These are phyloP conservation scores for Prosapia bicincta DNA, from an alignment of 2,888 invertebrate genomes.

Conservation along the genomic window DNA sequence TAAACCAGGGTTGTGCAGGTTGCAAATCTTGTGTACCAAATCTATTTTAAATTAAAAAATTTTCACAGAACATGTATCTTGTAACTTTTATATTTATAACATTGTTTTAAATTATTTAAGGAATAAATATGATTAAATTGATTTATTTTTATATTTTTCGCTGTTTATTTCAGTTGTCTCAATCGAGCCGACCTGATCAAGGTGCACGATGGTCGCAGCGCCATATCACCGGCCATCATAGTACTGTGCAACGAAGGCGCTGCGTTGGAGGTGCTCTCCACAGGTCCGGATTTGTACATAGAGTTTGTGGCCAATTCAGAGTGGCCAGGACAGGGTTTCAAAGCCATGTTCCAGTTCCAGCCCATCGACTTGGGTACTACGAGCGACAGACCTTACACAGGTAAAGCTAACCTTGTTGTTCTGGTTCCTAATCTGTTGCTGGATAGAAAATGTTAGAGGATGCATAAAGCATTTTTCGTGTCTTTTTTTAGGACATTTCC, in stretches of 20 bases:
- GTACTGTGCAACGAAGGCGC: slow-evolving; percentile 78
- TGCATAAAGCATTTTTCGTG: too few relatives aligned
- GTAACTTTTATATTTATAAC: too few relatives aligned
- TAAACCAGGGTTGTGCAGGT: too few relatives aligned
- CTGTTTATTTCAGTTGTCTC: slow-evolving; percentile 67
- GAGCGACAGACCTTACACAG: slow-evolving; percentile 29
- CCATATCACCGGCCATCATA: slow-evolving; percentile 70
- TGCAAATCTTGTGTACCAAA: too few relatives aligned
- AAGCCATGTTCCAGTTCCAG: slow-evolving; percentile 70
- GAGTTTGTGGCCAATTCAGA: slow-evolving; percentile 84
- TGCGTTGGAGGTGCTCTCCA: slow-evolving; percentile 75
- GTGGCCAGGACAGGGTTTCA: slow-evolving; percentile 74
- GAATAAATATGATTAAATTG: too few relatives aligned
- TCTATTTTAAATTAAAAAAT: too few relatives aligned
- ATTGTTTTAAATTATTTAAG: too few relatives aligned
- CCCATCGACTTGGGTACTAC: slow-evolving; percentile 53
- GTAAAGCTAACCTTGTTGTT: slow-evolving; percentile 9
- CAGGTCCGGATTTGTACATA: slow-evolving; percentile 75
- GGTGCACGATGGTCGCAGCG: slow-evolving; percentile 76
- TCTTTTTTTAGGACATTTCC: too few relatives aligned
- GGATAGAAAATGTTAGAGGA: too few relatives aligned
- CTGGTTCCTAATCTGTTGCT: too few relatives aligned
- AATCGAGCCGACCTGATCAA: slow-evolving; percentile 80
- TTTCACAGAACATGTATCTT: too few relatives aligned
- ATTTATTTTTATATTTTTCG: slow-evolving; percentile 19